Base-by-base conservation (phyloP, 2,888 invertebrate genomes). In the Macropis europaea region DNA sequence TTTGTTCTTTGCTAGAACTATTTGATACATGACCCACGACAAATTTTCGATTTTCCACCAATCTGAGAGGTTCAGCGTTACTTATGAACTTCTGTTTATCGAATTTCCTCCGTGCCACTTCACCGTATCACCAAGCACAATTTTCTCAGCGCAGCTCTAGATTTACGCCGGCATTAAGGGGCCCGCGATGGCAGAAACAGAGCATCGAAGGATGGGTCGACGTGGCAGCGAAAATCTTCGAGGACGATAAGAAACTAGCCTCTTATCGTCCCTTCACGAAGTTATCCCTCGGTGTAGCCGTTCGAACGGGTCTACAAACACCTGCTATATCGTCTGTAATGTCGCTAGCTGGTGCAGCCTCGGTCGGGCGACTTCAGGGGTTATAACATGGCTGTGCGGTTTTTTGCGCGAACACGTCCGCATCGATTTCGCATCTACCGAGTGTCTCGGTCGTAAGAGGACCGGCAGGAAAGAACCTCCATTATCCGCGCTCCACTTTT, bases 391-490 rank as follows among this genome's bases (percentile, higher is more conserved):
- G 62, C 40, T 43, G 54, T 30, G 47, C 34, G 28, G 62, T 48
- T 76, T 73, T 72, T 69, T 72, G 66, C 63, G 24, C n/a, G 62
- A 43, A 61, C 68, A 54, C 71, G 67, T 76, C 54, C 73, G 73
- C 77, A 81, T 81, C 81, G 82, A 82, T 81, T 82, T 82, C 79
- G 53, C 82, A 76, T 82, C 77, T 72, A 74, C 72, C 72, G 69
- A 57, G 73, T 60, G 76, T 81, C 77, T 53, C 60, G 75, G 30
- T 75, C 73, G 54, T 64, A 69, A 61, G 50, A 47, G 50, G 38
- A 24, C 17, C 24, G 34, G 38, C 38, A 32, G 63, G 61, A 69
- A 74, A 74, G 72, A 72, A 77, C 77, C 53, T 74, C 71, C 80
- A 74, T 77, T 79, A 79, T 67, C 61, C 67, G 74, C 42, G 74